These are phyloP conservation scores for Stenodema calcarata DNA, from an alignment of 2,888 invertebrate genomes.

Conservation along the genomic window DNA sequence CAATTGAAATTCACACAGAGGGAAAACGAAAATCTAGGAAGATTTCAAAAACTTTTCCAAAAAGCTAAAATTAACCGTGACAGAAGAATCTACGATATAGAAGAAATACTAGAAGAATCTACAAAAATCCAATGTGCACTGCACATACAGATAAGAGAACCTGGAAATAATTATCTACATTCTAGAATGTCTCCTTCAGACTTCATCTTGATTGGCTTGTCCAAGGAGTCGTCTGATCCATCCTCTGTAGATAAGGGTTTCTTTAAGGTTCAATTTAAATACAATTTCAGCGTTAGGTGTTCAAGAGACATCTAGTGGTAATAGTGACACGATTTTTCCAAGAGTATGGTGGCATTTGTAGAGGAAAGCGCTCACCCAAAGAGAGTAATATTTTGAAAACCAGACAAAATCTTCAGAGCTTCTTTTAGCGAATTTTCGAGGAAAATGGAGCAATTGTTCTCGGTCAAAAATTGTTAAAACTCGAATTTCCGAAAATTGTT, in stretches of 20 bases:
- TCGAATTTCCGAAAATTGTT: no score
- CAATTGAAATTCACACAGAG: no score
- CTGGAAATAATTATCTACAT: background rate
- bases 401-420: background rate
- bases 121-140: background rate
- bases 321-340: no score
- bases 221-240: background rate
- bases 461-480: no score
- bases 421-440: no score
- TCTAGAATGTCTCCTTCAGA: background rate
- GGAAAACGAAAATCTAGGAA: background rate
- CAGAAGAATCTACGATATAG: no score
- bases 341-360: no score
- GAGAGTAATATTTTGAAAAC: background rate
- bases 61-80: no score
- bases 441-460: no score
- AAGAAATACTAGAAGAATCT: background rate
- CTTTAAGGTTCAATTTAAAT: background rate
- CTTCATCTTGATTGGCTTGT: background rate
- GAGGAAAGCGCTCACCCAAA: background rate
- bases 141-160: background rate
- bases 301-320: no score
- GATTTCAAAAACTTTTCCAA: no score
- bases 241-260: background rate
- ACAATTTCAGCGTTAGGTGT: no score